A percentile compares a stretch with the other conserved stretches of the same genome.
phyloP scores from a whole-genome alignment of 2,113 vertebrate genomes.

The Tretioscincus oriximinensis region DNA sequence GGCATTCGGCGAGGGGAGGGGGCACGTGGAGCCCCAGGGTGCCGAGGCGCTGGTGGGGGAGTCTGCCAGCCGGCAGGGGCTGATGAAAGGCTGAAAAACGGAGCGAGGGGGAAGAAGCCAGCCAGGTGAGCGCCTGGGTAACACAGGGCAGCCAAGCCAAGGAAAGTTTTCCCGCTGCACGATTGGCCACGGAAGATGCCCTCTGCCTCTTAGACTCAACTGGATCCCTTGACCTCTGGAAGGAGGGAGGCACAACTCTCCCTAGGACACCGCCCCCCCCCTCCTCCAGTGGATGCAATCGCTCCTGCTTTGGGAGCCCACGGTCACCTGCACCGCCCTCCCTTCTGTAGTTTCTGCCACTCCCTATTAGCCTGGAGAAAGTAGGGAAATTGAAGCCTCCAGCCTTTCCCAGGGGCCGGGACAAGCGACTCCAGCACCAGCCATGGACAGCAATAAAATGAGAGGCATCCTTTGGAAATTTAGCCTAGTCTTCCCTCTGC shows the following conservation, averaged over 20 bases:
- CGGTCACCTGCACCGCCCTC: conserved; percentile 53
- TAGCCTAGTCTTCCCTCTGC: conserved; percentile 69
- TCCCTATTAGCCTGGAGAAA: conserved; percentile 50
- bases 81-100: conserved; percentile 34
- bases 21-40: conserved; percentile 12
- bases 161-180: conserved; percentile 15
- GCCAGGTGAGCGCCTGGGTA: not conserved
- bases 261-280: conserved; percentile 42
- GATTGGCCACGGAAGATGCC: not conserved
- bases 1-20: not conserved
- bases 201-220: not conserved
- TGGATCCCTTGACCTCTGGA: not conserved
- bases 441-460: conserved; percentile 71
- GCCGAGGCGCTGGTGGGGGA: not conserved
- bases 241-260: not conserved
- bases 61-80: not conserved
- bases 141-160: not conserved
- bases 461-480: conserved; percentile 66
- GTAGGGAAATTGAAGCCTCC: conserved; percentile 27
- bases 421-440: conserved; percentile 32
- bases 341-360: conserved; percentile 32
- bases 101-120: not conserved
- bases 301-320: conserved; percentile 41
- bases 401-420: not conserved
- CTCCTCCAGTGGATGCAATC: conserved; percentile 59